phyloP scores from a whole-genome alignment of 2,113 vertebrate species.

The Etheostoma spectabile region DNA sequence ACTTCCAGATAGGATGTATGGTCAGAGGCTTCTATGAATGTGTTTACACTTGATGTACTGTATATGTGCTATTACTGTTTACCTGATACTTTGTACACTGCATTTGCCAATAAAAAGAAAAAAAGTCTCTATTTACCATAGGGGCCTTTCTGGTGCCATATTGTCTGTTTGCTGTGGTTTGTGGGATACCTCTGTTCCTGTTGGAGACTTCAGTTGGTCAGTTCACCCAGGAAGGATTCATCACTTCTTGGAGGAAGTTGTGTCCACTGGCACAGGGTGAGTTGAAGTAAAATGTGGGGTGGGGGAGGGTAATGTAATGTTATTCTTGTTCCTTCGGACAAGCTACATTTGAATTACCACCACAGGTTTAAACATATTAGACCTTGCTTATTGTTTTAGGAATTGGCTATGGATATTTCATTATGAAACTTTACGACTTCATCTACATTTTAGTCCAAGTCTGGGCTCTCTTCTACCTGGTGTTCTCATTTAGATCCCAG shows the following conservation, averaged over 20 bases:
- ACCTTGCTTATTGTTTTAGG: constrained; percentile 72
- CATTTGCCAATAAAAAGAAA: too few species aligned
- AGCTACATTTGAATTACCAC: too few species aligned
- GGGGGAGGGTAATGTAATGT: too few species aligned
- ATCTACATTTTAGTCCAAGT: constrained; percentile 88
- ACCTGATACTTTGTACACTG: too few species aligned
- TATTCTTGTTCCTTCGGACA: too few species aligned
- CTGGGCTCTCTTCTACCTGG: constrained; percentile 91
- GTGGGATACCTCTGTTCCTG: constrained; percentile 17
- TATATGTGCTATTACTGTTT: too few species aligned
- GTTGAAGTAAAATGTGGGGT: background rate
- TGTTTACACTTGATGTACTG: too few species aligned
- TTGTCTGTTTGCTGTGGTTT: background rate
- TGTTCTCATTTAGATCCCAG: constrained; percentile 86
- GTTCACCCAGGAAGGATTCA: constrained; percentile 63
- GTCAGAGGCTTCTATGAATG: too few species aligned
- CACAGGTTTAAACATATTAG: too few species aligned
- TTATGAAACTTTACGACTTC: constrained; percentile 86
- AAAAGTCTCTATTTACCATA: background rate
- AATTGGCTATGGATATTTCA: constrained; percentile 86
- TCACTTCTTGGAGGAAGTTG: constrained; percentile 54
- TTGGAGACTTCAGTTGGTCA: constrained; percentile 55
- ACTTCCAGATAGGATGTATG: too few species aligned
- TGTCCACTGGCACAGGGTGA: constrained; percentile 74
- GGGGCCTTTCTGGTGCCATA: constrained; percentile 12